phyloP scores from a whole-genome alignment of 2,888 invertebrate species.

The Euzetes globulus region DNA sequence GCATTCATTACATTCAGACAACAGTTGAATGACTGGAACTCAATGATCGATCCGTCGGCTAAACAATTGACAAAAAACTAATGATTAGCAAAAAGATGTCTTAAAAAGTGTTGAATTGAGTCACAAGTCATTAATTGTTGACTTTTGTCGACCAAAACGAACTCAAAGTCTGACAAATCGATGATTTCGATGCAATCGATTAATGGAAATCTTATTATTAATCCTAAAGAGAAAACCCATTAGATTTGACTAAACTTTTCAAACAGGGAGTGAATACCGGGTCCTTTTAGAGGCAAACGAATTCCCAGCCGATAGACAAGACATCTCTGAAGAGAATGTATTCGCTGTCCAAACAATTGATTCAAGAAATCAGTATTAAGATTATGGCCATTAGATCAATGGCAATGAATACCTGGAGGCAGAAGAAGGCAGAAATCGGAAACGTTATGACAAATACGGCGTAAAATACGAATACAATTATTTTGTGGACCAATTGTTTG shows the following conservation, averaged over 20 bases:
- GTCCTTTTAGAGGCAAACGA: slow-evolving; percentile 35
- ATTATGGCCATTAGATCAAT: neutral
- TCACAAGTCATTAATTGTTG: slow-evolving; percentile 32
- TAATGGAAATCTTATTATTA: slow-evolving; percentile 33
- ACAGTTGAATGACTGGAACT: neutral
- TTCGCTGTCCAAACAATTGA: slow-evolving; percentile 14
- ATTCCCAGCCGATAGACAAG: slow-evolving; percentile 33
- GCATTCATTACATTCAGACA: slow-evolving; percentile 34
- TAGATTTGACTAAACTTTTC: neutral
- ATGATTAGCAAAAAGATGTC: neutral
- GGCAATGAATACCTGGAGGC: slow-evolving; percentile 27
- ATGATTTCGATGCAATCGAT: slow-evolving; percentile 35
- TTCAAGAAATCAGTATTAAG: neutral
- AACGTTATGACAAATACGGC: slow-evolving; percentile 21
- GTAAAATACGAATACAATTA: neutral
- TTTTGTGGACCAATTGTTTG: neutral
- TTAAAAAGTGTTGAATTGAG: neutral
- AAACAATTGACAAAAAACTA: neutral
- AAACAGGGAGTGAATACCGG: neutral
- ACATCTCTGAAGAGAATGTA: slow-evolving; percentile 36
- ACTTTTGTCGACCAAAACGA: slow-evolving; percentile 20
- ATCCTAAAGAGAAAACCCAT: neutral
- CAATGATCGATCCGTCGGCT: slow-evolving; percentile 36
- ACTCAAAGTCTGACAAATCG: slow-evolving; percentile 30
- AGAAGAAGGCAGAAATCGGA: slow-evolving; percentile 36